Base-by-base conservation (phyloP, 2,888 invertebrate species). In the Aporophyla nigra region DNA sequence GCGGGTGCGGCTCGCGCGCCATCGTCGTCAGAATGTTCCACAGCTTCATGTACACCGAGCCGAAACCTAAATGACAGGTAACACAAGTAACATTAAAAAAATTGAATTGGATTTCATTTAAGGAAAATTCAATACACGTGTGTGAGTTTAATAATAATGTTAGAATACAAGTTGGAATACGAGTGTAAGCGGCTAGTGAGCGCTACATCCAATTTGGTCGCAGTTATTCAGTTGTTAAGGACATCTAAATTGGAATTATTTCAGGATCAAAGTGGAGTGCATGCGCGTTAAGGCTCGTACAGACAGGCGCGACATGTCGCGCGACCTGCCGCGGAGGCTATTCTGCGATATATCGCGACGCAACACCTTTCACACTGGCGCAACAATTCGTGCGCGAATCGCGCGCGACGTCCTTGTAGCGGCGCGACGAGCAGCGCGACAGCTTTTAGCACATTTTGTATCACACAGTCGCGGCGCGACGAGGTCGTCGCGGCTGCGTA, bases 1-100 rank as follows among this genome's bases (percentile, higher is more conserved):
- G 97, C 5, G 98, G 98, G 93, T 98, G 98, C 2, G 99, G 99
- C 97, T 99, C 99, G 80, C 97, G 97, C 76, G 98, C 97, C 90
- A 99, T 97, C 78, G 97, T 97, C 80, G 97, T 97, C 86, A 99
- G 97, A 33, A 98, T 98, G 87, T 97, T 97, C 99, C 99, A 99
- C 76, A 99, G 97, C 94, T 98, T 98, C 95, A 98, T 98, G 95
- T 99, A 99, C 74, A 99, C 98, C 21, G 98, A 98, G 40, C 98
- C 97, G 92, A 98, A 98, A 3, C 96, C 96, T 87, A 33, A 10
- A 16, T 19, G 21, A 49, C n/a, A 19, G 46, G 19, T 49, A 9
- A 21, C n/a, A 71, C 14, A 71, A 27, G 21, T 51, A 66, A 49
- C 21, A 49, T 19, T 12, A 12, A 33, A 33, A 16, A 33, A 43